phyloP scores from a whole-genome alignment of 2,113 vertebrate genomes.

The Sminthopsis crassicaudata region DNA sequence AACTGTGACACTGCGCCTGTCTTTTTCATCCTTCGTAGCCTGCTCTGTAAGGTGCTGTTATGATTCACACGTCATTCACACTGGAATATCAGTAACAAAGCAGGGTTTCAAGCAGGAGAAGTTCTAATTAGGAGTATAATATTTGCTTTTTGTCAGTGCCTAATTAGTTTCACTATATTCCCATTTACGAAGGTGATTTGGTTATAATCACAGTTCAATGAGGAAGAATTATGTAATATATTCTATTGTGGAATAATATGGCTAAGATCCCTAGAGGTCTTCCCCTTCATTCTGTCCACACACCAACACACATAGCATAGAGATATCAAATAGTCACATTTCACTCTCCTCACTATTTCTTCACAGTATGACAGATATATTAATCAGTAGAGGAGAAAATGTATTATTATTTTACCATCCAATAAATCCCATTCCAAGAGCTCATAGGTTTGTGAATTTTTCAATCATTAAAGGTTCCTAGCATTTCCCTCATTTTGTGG shows the following conservation, averaged over 20 bases:
- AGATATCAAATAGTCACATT: conserved; percentile 68
- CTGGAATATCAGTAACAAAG: conserved; percentile 84
- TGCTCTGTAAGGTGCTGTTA: conserved; percentile 86
- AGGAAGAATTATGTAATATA: conserved; percentile 72
- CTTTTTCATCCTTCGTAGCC: conserved; percentile 88
- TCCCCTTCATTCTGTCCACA: conserved; percentile 40
- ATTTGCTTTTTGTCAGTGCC: conserved; percentile 80
- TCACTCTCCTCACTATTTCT: conserved; percentile 56
- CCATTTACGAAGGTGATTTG: conserved; percentile 76
- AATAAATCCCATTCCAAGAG: conserved; percentile 41
- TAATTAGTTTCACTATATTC: conserved; percentile 81
- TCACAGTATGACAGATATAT: conserved; percentile 51
- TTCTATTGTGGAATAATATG: conserved; percentile 54
- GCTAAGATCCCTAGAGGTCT: conserved; percentile 44
- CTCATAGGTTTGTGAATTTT: conserved; percentile 5
- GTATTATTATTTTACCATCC: conserved; percentile 54
- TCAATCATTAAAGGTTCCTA: conserved; percentile 52
- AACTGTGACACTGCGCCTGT: conserved; percentile 85
- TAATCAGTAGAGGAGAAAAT: conserved; percentile 44
- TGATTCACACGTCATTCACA: conserved; percentile 89
- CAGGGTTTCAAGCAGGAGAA: conserved; percentile 82
- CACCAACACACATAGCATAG: conserved; percentile 51
- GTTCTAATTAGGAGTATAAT: conserved; percentile 83
- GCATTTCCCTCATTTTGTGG: conserved; percentile 49
- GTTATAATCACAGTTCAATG: conserved; percentile 78